These are phyloP conservation scores for Caenorhabditis macrosperma DNA, from an alignment of 2,888 invertebrate species.

Conservation along the genomic window DNA sequence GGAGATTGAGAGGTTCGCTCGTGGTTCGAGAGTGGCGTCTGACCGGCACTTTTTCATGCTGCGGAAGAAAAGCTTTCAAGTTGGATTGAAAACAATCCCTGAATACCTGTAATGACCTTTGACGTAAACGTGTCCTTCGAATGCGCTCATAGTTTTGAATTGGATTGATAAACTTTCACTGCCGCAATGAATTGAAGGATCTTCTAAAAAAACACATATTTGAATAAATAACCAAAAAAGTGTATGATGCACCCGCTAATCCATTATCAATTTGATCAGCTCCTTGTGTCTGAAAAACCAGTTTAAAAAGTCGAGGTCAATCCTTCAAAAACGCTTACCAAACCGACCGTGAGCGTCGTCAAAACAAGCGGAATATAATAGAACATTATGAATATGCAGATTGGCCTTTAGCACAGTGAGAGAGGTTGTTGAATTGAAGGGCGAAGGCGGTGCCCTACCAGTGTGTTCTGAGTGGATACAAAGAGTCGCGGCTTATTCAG, in stretches of 20 bases:
- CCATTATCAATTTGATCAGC: constrained; percentile 57
- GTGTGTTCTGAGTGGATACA: constrained; percentile 42
- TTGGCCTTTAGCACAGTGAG: background rate
- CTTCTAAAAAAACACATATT: constrained; percentile 59
- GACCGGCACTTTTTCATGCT: constrained; percentile 69
- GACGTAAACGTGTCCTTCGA: constrained; percentile 76
- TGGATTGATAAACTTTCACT: constrained; percentile 68
- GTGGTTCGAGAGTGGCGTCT: constrained; percentile 70
- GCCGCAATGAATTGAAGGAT: constrained; percentile 70
- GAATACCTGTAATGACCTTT: constrained; percentile 64
- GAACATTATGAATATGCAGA: constrained; percentile 30
- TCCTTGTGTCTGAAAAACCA: constrained; percentile 8
- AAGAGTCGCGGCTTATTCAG: constrained; percentile 44
- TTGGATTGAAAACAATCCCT: background rate
- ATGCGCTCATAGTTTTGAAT: constrained; percentile 70
- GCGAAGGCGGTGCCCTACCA: constrained; percentile 10
- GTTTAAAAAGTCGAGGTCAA: background rate
- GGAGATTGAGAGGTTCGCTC: constrained; percentile 70
- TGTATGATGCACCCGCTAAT: constrained; percentile 50
- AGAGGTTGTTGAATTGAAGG: background rate
- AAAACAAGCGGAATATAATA: constrained; percentile 21
- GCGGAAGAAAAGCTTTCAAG: no score
- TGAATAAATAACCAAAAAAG: no score
- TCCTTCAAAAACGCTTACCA: constrained; percentile 11
- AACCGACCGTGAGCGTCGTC: constrained; percentile 15